These are phyloP conservation scores for Phainopepla nitens DNA, from an alignment of 2,113 vertebrate species.

Conservation along the genomic window DNA sequence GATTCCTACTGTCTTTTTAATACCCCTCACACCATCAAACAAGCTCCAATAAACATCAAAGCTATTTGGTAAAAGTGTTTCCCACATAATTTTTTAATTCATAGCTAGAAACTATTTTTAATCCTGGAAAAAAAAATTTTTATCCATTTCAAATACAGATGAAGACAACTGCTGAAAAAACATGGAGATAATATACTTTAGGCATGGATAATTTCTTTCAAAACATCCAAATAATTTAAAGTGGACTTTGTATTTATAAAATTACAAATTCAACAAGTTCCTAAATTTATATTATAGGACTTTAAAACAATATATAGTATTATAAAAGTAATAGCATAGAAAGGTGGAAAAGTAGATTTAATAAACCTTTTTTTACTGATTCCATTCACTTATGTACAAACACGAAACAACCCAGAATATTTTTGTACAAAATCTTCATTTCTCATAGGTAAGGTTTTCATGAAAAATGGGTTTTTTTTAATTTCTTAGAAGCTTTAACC, in stretches of 20 bases:
- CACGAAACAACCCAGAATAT: not conserved
- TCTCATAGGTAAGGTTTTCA: not conserved
- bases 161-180: not conserved
- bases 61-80: not conserved
- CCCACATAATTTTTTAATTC: not conserved
- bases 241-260: not conserved
- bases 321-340: not conserved
- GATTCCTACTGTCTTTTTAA: not conserved
- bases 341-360: not conserved
- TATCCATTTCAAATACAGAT: not conserved
- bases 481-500: not conserved
- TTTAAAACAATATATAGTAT: not conserved
- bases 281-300: not conserved
- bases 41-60: not conserved
- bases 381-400: not conserved
- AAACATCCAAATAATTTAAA: not conserved
- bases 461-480: rapidly evolving
- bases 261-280: not conserved
- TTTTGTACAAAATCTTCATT: not conserved
- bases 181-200: not conserved
- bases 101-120: not conserved
- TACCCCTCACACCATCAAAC: rapidly evolving
- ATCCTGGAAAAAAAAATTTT: not conserved
- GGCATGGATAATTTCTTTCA: not conserved
- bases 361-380: not conserved